Percentiles rank a stretch among this genome's conserved stretches.
Conservation (phyloP, 2,888 invertebrate species). For the Cataglyphis altisquamis region DNA sequence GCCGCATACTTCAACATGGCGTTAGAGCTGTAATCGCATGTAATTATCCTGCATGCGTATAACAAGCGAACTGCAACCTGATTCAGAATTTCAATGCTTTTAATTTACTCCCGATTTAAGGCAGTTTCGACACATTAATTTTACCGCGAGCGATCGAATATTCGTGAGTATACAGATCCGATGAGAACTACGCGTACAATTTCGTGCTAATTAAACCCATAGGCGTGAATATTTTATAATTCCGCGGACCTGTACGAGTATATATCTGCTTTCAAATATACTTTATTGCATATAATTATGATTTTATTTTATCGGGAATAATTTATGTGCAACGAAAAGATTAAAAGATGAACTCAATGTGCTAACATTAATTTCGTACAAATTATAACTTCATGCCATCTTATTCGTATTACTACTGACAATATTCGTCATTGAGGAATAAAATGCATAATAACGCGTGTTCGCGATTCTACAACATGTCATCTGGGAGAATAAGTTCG, state of each 20-base stretch:
- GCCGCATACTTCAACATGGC: conserved; percentile 65
- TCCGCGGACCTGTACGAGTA: too few species aligned
- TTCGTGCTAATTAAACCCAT: conserved; percentile 13
- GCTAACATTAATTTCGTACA: neutral
- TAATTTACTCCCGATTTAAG: conserved; percentile 51
- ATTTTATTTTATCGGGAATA: neutral
- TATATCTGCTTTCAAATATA: neutral
- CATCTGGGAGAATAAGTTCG: conserved; percentile 4
- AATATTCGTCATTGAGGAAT: neutral
- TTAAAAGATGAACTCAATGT: neutral
- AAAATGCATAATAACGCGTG: neutral
- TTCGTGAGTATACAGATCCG: neutral
- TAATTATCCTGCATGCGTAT: conserved; percentile 62
- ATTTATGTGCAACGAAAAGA: neutral
- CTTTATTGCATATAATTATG: neutral
- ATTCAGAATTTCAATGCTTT: conserved; percentile 31
- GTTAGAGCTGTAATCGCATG: conserved; percentile 69
- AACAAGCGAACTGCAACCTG: conserved; percentile 30
- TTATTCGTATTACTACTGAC: neutral
- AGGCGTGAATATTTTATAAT: neutral
- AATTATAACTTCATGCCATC: neutral
- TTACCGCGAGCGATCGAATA: conserved; percentile 3
- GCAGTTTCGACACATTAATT: conserved; percentile 22
- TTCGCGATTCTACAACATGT: conserved; percentile 3
- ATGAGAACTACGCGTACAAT: neutral